These are phyloP conservation scores for Brachionichthys hirsutus DNA, from an alignment of 2,113 vertebrate genomes.

Conservation along the genomic window DNA sequence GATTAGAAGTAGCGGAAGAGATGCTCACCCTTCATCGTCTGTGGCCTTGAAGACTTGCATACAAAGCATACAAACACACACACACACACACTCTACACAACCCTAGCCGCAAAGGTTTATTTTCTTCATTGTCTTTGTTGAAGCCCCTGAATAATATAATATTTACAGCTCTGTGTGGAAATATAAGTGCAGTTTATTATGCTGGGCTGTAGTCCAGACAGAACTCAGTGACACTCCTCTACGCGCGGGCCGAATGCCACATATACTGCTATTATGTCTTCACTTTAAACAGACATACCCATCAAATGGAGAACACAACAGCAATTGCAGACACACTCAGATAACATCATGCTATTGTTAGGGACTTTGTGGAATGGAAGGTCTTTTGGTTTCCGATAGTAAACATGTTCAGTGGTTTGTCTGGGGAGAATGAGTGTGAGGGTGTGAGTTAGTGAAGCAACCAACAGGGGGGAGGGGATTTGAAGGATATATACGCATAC, in stretches of 20 bases:
- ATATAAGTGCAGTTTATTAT: slow-evolving; percentile 48
- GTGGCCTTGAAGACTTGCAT: slow-evolving; percentile 65
- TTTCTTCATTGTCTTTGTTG: slow-evolving; percentile 52
- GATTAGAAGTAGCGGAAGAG: slow-evolving; percentile 50
- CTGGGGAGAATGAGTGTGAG: too few relatives aligned
- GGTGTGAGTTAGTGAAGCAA: too few relatives aligned
- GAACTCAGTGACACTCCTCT: slow-evolving; percentile 32
- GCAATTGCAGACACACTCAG: slow-evolving; percentile 6
- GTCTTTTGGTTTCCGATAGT: slow-evolving; percentile 18
- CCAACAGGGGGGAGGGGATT: too few relatives aligned
- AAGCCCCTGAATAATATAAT: slow-evolving; percentile 59
- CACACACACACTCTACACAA: slow-evolving; percentile 5
- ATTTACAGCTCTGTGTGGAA: slow-evolving; percentile 44
- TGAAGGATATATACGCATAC: too few relatives aligned
- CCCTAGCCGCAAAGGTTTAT: slow-evolving; percentile 52
- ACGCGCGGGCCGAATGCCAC: slow-evolving; percentile 16
- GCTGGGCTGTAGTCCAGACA: slow-evolving; percentile 41
- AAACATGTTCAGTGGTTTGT: slow-evolving; percentile 7
- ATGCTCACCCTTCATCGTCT: slow-evolving; percentile 54
- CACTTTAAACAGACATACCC: slow-evolving; percentile 29
- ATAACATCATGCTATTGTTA: slow-evolving; percentile 26
- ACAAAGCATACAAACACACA: slow-evolving; percentile 21
- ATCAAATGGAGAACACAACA: slow-evolving; percentile 22
- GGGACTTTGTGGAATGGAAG: slow-evolving; percentile 36
- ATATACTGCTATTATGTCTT: slow-evolving; percentile 21